Conservation (phyloP, 1,140 invertebrate genomes). For the Cepaea nemoralis region DNA sequence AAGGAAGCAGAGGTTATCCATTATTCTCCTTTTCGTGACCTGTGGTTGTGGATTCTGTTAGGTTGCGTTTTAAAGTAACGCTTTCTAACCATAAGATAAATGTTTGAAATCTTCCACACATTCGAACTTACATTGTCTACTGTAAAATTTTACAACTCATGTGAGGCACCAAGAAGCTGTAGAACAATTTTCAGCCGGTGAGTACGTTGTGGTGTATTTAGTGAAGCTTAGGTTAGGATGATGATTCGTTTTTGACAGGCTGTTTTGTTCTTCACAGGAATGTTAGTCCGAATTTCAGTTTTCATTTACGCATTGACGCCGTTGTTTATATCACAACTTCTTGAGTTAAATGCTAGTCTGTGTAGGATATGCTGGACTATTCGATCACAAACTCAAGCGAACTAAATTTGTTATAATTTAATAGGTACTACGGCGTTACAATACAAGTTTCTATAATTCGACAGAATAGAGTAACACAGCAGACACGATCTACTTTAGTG, state of each 20-base stretch:
- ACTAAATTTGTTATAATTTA: too few relatives aligned
- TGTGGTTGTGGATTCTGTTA: conserved; percentile 30
- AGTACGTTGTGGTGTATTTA: conserved; percentile 7
- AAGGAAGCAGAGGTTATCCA: conserved; percentile 18
- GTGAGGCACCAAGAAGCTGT: neutral
- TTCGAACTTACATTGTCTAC: neutral
- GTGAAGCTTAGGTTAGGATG: conserved; percentile 8
- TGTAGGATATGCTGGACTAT: too few relatives aligned
- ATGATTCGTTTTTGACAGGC: neutral
- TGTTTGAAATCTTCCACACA: neutral
- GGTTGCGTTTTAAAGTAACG: too few relatives aligned
- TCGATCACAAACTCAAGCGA: too few relatives aligned
- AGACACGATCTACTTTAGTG: too few relatives aligned
- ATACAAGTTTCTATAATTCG: too few relatives aligned
- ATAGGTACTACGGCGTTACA: too few relatives aligned
- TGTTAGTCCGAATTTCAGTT: neutral
- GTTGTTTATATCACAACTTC: too few relatives aligned
- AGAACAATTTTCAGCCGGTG: neutral
- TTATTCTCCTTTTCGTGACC: conserved; percentile 13
- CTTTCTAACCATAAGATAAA: neutral
- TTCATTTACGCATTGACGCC: too few relatives aligned
- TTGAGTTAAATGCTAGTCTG: too few relatives aligned
- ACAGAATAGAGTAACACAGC: too few relatives aligned
- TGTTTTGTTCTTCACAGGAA: conserved; percentile 8
- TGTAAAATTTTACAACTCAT: neutral